A percentile compares a stretch with the other conserved stretches of the same genome.
These are phyloP conservation scores for Tragelaphus imberbis DNA, from an alignment of 2,113 vertebrate genomes.

Conservation along the genomic window DNA sequence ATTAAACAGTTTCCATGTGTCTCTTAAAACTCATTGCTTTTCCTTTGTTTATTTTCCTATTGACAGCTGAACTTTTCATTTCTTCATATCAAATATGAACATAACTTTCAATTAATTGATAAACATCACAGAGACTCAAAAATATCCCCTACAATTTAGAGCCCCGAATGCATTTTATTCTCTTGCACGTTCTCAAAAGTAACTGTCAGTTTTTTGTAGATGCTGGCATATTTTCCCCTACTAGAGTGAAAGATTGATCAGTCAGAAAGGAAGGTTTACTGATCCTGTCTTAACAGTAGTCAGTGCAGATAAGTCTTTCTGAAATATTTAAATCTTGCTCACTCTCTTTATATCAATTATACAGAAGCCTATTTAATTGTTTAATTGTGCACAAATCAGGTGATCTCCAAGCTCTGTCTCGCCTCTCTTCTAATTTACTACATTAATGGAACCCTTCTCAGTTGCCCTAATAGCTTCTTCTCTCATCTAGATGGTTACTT, in stretches of 20 bases:
- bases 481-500: not conserved
- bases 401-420: not conserved
- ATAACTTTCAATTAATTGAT: constrained; percentile 32
- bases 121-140: constrained; percentile 31
- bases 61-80: constrained; percentile 12
- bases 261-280: not conserved
- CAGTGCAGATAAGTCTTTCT: not conserved
- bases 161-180: not conserved
- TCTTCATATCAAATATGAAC: constrained; percentile 33
- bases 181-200: not conserved
- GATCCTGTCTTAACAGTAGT: not conserved
- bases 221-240: not conserved
- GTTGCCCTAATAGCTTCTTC: not conserved
- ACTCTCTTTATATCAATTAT: not conserved
- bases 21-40: not conserved
- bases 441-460: not conserved
- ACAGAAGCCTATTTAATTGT: not conserved
- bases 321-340: not conserved
- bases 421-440: not conserved
- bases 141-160: not conserved
- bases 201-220: not conserved
- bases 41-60: not conserved
- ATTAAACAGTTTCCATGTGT: not conserved
- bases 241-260: not conserved
- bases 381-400: not conserved